Evolutionary conservation across 2,888 invertebrate genomes (phyloP).

Genomic region (Cyrtodaria siliqua): DNA sequence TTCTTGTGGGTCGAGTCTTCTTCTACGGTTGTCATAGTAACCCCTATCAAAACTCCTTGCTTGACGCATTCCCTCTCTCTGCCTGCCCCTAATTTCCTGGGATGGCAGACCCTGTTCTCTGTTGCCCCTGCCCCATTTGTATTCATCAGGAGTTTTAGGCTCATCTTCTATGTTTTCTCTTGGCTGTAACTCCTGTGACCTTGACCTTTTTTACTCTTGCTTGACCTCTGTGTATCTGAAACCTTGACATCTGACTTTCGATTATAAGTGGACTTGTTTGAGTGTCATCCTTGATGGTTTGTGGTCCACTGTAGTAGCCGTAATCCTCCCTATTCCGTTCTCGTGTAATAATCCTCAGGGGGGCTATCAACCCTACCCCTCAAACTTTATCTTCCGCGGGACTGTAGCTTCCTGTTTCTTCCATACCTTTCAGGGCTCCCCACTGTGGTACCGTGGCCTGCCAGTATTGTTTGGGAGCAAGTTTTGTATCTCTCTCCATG

Average conservation of each 20-base stretch:
- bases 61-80: constrained; percentile 5
- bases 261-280: no score
- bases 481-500: constrained; percentile 61
- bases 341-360: constrained; percentile 46
- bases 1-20: constrained; percentile 22
- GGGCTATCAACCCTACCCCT: constrained; percentile 55
- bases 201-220: constrained; percentile 22
- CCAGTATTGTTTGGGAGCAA: constrained; percentile 48
- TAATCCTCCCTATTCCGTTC: constrained; percentile 35
- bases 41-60: constrained; percentile 37
- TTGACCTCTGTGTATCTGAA: constrained; percentile 17
- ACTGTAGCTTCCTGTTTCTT: constrained; percentile 42
- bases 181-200: constrained; percentile 40
- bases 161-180: constrained; percentile 18
- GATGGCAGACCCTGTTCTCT: constrained; percentile 30
- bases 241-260: constrained; percentile 8
- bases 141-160: constrained; percentile 46
- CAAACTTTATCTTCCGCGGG: constrained; percentile 49
- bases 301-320: constrained; percentile 54
- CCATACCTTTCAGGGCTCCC: constrained; percentile 40
- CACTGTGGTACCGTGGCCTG: constrained; percentile 18
- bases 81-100: constrained; percentile 5
- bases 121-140: constrained; percentile 38
- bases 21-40: constrained; percentile 16
- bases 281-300: constrained; percentile 33